Evolutionary conservation across 2,797 vertebrate genomes (phyloP), one percentile per base, ranked within the genome.

Genomic region (Siniperca undulata): DNA sequence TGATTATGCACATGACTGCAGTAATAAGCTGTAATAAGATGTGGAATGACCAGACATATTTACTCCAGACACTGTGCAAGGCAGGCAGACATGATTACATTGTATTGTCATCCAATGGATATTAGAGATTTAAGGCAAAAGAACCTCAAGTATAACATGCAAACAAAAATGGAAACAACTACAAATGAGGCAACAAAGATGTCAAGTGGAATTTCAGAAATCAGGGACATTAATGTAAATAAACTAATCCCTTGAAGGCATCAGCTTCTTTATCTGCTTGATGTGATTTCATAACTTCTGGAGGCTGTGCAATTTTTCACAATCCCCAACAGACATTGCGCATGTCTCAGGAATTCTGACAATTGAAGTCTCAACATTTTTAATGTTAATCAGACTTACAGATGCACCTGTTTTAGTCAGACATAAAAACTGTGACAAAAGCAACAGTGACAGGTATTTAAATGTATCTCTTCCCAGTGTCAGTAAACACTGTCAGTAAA

Each of bases 1-100:
- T 94, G 88, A 93, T 94, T 90, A 92, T 89, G 83, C 93, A 94
- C 92, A 92, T 92, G 92, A 89, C 90, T 89, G 91, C 91, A 89
- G 88, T 90, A 89, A 94, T 91, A 87, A 92, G 85, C 77, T 81
- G 79, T 84, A 92, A 93, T 91, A 90, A 91, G 87, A 93, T 84
- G 82, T 85, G 85, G 88, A 89, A 91, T 91, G 93, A 92, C 89
- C 83, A 83, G 82, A 88, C 79, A 8, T 89, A 81, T 90, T 91
- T 87, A 86, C 74, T 83, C 36, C 72, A 83, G 85, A 84, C 84
- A 77, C 75, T 80, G 85, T 80, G 78, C 76, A 79, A 81, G 74
- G 53, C 85, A 74, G 82, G 85, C 67, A 79, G 78, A 77, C 76
- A 30, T 83, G 71, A 88, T 90, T 83, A 78, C 42, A 84, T 67